phyloP scores from a whole-genome alignment of 1,140 invertebrate species.

The Coptotermes formosanus region DNA sequence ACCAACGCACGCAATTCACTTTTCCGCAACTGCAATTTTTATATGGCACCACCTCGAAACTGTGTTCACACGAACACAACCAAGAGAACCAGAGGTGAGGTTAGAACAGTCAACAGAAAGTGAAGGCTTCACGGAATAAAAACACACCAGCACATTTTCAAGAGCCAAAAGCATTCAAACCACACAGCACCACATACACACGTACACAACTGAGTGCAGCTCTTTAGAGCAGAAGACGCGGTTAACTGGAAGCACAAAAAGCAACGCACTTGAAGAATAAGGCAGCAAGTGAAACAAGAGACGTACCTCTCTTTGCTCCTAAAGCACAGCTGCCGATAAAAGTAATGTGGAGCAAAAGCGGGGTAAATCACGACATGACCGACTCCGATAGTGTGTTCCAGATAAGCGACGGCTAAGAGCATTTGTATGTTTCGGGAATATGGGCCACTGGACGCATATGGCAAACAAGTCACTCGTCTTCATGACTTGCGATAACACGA shows the following conservation, averaged over 20 bases:
- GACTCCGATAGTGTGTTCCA: neutral
- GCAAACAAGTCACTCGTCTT: neutral
- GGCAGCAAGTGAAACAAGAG: neutral
- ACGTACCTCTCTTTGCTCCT: conserved; percentile 6
- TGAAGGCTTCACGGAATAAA: too few species aligned
- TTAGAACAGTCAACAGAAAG: too few species aligned
- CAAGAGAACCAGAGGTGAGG: too few species aligned
- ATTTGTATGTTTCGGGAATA: neutral
- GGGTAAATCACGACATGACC: neutral
- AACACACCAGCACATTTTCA: too few species aligned
- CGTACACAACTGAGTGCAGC: neutral
- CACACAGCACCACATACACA: too few species aligned
- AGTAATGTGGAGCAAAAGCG: neutral
- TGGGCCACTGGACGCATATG: neutral
- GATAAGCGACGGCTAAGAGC: neutral
- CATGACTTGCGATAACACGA: neutral
- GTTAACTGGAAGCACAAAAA: neutral
- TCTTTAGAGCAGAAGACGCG: neutral
- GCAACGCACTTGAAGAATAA: neutral
- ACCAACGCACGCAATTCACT: too few species aligned
- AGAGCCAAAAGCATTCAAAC: too few species aligned
- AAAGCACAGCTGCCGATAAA: neutral
- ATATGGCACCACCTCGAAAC: too few species aligned
- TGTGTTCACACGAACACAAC: too few species aligned
- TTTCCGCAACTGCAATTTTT: too few species aligned